Conservation (phyloP, 2,797 vertebrate species). For the Crocodylus rhombifer region DNA sequence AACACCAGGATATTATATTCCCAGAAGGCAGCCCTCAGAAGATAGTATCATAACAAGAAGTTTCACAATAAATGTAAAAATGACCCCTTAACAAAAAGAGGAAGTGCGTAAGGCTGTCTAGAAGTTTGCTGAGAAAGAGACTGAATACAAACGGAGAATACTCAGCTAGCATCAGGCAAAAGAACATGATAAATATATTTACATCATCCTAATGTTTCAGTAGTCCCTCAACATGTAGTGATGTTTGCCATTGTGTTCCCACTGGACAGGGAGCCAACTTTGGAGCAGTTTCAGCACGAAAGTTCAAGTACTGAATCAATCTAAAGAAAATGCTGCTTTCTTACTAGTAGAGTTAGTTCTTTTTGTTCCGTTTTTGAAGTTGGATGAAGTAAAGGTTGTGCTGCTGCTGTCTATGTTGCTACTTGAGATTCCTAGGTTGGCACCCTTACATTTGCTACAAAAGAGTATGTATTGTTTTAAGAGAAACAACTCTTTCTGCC, state of each 20-base stretch:
- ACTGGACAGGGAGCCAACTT: background rate
- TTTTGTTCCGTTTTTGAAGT: background rate
- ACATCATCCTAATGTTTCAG: background rate
- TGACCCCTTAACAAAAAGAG: background rate
- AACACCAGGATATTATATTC: accelerated
- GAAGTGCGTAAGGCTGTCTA: background rate
- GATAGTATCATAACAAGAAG: background rate
- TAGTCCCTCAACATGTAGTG: background rate
- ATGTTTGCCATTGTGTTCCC: background rate
- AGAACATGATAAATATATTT: background rate
- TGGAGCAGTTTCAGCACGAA: background rate
- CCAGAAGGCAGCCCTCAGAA: accelerated
- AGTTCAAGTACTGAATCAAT: no score
- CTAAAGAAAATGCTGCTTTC: background rate
- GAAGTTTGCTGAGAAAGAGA: background rate
- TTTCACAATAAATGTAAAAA: background rate
- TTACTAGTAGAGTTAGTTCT: background rate
- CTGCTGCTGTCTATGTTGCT: background rate
- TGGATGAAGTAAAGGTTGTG: background rate
- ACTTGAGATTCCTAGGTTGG: background rate
- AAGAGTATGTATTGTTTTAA: background rate
- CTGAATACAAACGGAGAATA: background rate
- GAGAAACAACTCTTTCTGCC: background rate
- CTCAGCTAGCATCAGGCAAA: background rate
- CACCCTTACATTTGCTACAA: background rate